Percentiles rank a stretch among this genome's conserved stretches.
These are phyloP conservation scores for Drosophila bocqueti DNA, from an alignment of 1,140 invertebrate species.

Conservation along the genomic window DNA sequence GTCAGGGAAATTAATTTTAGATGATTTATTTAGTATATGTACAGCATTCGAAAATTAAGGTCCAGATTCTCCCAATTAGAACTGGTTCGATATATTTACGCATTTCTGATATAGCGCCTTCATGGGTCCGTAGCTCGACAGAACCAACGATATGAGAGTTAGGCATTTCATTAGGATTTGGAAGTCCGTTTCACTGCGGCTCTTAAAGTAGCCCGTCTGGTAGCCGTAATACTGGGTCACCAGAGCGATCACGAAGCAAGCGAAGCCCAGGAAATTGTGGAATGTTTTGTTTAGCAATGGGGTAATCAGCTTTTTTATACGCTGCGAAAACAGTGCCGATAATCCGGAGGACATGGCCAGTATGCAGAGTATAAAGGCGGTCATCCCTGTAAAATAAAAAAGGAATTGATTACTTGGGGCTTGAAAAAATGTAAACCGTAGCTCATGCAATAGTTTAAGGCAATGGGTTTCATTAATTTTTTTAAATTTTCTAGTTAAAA, in stretches of 20 bases:
- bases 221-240: conserved; percentile 81
- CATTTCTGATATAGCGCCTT: conserved; percentile 67
- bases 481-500: background rate
- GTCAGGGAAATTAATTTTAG: conserved; percentile 3
- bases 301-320: conserved; percentile 64
- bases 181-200: conserved; percentile 48
- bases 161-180: conserved; percentile 69
- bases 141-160: conserved; percentile 65
- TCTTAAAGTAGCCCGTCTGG: conserved; percentile 73
- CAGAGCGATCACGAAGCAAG: conserved; percentile 73
- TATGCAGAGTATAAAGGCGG: conserved; percentile 64
- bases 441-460: background rate
- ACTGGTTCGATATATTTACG: conserved; percentile 54
- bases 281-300: conserved; percentile 75
- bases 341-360: conserved; percentile 71
- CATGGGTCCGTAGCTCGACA: conserved; percentile 68
- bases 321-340: conserved; percentile 66
- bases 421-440: background rate
- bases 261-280: conserved; percentile 75
- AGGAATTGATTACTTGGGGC: conserved; percentile 1
- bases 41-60: conserved; percentile 29
- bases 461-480: background rate
- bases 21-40: conserved; percentile 27
- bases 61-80: conserved; percentile 32
- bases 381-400: conserved; percentile 53